A percentile compares a stretch with the other conserved stretches of the same genome.
Conservation (phyloP, 1,140 invertebrate genomes). For the Pseudachorutes palmiensis region DNA sequence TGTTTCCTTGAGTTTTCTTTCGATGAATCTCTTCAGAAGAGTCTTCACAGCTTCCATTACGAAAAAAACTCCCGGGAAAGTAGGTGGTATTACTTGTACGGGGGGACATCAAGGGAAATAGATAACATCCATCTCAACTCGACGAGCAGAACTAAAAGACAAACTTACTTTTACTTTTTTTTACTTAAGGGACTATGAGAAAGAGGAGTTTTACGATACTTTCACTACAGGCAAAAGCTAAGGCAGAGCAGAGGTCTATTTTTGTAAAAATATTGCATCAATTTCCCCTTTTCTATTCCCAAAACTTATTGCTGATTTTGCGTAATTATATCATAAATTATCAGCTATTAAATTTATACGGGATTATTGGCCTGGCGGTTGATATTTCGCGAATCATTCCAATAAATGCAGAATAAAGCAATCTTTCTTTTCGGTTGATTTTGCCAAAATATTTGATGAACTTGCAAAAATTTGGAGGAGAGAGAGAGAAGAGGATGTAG, state of each 20-base stretch:
- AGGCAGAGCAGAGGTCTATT: too few relatives aligned
- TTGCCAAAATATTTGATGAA: too few relatives aligned
- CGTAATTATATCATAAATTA: constrained; percentile 37
- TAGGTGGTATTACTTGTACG: constrained; percentile 24
- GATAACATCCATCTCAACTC: constrained; percentile 35
- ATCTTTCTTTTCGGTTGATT: too few relatives aligned
- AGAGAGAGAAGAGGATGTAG: too few relatives aligned
- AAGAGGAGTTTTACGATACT: neutral
- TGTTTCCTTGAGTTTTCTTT: neutral
- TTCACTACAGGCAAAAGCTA: too few relatives aligned
- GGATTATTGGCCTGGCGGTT: neutral
- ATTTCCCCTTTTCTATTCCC: constrained; percentile 26
- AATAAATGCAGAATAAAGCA: constrained; percentile 1
- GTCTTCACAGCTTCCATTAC: neutral
- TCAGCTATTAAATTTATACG: constrained; percentile 8
- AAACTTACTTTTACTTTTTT: constrained; percentile 12
- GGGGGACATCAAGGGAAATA: constrained; percentile 33
- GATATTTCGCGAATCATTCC: neutral
- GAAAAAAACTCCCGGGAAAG: constrained; percentile 17
- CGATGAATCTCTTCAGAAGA: neutral
- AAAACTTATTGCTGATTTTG: constrained; percentile 37
- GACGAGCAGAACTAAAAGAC: constrained; percentile 14
- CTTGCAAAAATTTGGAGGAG: too few relatives aligned
- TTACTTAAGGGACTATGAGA: neutral
- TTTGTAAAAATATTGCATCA: constrained; percentile 25